A percentile compares a stretch with the other conserved stretches of the same genome.
phyloP scores from a whole-genome alignment of 2,888 invertebrate species.

The Harpalus rubripes region DNA sequence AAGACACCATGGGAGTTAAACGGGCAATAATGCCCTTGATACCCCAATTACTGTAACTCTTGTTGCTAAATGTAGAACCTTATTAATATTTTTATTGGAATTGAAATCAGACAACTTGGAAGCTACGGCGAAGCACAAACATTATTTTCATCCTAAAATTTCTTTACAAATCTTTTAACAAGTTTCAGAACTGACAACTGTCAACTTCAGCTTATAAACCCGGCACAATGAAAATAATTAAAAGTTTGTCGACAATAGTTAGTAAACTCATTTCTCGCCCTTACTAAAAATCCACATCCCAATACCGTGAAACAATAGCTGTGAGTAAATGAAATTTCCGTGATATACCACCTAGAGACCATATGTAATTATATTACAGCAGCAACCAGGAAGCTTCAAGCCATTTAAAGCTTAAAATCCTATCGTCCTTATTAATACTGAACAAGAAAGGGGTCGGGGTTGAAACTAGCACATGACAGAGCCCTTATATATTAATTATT shows the following conservation, averaged over 20 bases:
- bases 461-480: conserved; percentile 18
- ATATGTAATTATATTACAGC: conserved; percentile 27
- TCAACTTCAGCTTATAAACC: too few relatives aligned
- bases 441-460: conserved; percentile 12
- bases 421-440: conserved; percentile 57
- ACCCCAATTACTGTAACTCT: too few relatives aligned
- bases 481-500: conserved; percentile 49
- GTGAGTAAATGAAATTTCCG: conserved; percentile 34
- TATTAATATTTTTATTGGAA: too few relatives aligned
- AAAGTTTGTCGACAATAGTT: not conserved
- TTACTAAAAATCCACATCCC: conserved; percentile 23
- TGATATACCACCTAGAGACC: not conserved
- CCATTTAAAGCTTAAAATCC: conserved; percentile 56
- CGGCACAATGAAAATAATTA: too few relatives aligned
- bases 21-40: too few relatives aligned
- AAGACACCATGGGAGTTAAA: too few relatives aligned
- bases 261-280: not conserved
- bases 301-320: conserved; percentile 20
- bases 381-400: not conserved
- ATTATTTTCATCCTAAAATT: too few relatives aligned
- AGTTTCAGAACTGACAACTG: too few relatives aligned
- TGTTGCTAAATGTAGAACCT: too few relatives aligned
- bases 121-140: too few relatives aligned
- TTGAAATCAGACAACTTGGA: too few relatives aligned
- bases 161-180: too few relatives aligned